A percentile compares a stretch with the other conserved stretches of the same genome.
These are phyloP conservation scores for Lapara coniferarum DNA, from an alignment of 2,888 invertebrate genomes.

Conservation along the genomic window DNA sequence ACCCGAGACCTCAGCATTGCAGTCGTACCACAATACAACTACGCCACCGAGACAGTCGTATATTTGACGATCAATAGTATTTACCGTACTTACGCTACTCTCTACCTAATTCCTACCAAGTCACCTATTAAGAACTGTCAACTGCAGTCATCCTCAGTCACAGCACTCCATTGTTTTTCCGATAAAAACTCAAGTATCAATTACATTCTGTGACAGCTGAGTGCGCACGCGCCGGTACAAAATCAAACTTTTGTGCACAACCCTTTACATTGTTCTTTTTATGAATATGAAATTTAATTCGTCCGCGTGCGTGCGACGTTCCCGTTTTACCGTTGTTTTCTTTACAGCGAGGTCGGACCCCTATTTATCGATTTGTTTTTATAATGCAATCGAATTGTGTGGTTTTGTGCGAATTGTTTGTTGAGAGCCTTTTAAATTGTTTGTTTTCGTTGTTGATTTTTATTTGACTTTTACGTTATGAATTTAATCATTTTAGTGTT, in stretches of 20 bases:
- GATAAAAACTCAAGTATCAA: slow-evolving; percentile 11
- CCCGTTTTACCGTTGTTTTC: slow-evolving; percentile 29
- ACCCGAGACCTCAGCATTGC: no score
- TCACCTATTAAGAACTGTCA: background rate
- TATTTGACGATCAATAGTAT: no score
- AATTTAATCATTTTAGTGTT: background rate
- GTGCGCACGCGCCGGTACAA: slow-evolving; percentile 35
- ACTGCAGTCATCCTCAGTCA: background rate
- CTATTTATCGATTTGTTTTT: slow-evolving; percentile 35
- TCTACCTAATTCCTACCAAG: background rate
- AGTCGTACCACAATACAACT: no score
- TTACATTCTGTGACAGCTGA: slow-evolving; percentile 20
- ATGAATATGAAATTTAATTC: slow-evolving; percentile 32
- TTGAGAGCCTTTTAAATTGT: slow-evolving; percentile 16
- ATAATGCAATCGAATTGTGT: slow-evolving; percentile 28
- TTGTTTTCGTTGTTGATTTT: slow-evolving; percentile 3
- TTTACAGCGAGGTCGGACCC: slow-evolving; percentile 23
- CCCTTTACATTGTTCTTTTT: slow-evolving; percentile 36
- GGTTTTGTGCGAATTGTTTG: slow-evolving; percentile 28
- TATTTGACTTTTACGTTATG: background rate
- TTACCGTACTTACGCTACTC: background rate
- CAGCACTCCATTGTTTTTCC: background rate
- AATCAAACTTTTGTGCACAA: slow-evolving; percentile 30
- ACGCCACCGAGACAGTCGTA: no score
- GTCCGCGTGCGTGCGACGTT: slow-evolving; percentile 28